phyloP scores from a whole-genome alignment of 2,888 invertebrate species.

The Lepidochitona cinerea region DNA sequence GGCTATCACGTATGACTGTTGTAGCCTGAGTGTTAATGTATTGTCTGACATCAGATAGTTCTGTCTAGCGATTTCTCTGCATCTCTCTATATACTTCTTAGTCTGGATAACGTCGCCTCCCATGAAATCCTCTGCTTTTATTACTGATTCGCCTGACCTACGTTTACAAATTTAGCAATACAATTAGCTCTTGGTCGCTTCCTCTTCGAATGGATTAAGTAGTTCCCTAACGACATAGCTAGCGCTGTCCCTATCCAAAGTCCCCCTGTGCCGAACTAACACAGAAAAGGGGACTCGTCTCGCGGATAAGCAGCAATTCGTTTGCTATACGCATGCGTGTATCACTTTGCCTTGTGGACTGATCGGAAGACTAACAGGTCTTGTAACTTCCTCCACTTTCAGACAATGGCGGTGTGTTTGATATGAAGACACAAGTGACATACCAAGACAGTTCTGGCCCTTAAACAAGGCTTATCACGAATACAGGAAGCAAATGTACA shows the following conservation, averaged over 20 bases:
- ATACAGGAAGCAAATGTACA: too few relatives aligned
- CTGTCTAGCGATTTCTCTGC: not conserved
- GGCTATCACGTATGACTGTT: not conserved
- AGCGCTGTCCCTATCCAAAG: too few relatives aligned
- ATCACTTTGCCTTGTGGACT: not conserved
- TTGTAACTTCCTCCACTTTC: not conserved
- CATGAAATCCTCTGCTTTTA: not conserved
- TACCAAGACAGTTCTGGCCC: not conserved
- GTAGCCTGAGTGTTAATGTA: not conserved
- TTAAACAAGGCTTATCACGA: too few relatives aligned
- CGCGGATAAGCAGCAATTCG: too few relatives aligned
- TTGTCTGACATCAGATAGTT: not conserved
- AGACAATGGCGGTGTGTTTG: not conserved
- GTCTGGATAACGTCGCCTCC: not conserved
- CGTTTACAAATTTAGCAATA: not conserved
- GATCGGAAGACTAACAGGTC: not conserved
- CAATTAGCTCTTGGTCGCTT: not conserved
- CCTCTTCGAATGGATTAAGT: too few relatives aligned
- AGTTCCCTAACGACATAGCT: too few relatives aligned
- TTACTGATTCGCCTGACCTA: not conserved
- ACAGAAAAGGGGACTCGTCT: too few relatives aligned
- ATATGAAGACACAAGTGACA: not conserved
- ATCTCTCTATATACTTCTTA: too few relatives aligned
- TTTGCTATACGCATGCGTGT: not conserved
- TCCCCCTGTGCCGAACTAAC: too few relatives aligned